These are phyloP conservation scores for Galago senegalensis DNA, from an alignment of 2,797 vertebrate genomes.

Conservation along the genomic window DNA sequence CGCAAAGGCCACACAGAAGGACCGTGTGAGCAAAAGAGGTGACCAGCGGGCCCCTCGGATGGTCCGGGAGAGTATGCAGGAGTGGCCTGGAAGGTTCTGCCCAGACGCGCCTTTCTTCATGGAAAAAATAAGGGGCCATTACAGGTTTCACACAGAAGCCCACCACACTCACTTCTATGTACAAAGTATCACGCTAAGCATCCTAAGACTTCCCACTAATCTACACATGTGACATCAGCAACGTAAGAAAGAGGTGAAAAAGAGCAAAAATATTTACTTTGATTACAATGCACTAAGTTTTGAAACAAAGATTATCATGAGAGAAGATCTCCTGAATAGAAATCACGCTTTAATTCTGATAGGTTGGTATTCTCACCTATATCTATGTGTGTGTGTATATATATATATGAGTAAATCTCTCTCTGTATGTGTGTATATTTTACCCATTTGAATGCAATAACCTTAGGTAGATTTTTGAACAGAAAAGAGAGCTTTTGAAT, in stretches of 20 bases:
- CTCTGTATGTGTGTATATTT: background rate
- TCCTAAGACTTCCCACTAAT: background rate
- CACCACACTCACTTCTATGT: background rate
- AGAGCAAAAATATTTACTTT: background rate
- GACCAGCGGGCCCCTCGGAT: fast-evolving
- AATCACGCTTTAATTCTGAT: background rate
- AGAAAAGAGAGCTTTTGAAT: background rate
- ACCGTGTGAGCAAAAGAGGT: fast-evolving
- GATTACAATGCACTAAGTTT: background rate
- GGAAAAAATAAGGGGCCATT: background rate
- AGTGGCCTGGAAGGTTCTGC: too few species aligned
- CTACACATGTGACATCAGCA: background rate
- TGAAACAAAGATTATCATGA: background rate
- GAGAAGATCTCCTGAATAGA: background rate
- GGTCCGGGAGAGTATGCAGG: background rate
- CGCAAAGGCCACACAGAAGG: background rate
- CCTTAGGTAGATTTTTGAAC: background rate
- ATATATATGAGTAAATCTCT: too few species aligned
- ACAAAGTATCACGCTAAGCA: background rate
- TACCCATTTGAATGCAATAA: background rate
- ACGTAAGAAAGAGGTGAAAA: background rate
- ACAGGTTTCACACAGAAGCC: background rate
- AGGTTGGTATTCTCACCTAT: background rate
- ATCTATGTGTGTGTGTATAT: background rate
- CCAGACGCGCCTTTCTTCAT: background rate